phyloP scores from a whole-genome alignment of 2,888 invertebrate genomes.

The Masnerella sp. region DNA sequence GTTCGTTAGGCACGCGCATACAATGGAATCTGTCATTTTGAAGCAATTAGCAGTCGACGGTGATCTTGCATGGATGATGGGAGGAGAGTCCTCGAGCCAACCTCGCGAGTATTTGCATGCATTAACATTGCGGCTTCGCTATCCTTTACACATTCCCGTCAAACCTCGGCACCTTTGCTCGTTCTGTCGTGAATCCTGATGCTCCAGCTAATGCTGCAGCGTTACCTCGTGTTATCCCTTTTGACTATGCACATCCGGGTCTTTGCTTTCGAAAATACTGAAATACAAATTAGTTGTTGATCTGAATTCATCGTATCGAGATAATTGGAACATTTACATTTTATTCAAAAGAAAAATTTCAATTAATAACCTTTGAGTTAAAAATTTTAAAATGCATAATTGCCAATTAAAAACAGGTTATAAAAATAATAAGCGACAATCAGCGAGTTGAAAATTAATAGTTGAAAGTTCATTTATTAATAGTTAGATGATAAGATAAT shows the following conservation, averaged over 20 bases:
- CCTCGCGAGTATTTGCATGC: slow-evolving; percentile 59
- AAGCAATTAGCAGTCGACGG: slow-evolving; percentile 52
- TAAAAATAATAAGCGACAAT: too few relatives aligned
- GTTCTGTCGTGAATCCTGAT: slow-evolving; percentile 42
- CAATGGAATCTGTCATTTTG: slow-evolving; percentile 54
- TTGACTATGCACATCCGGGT: slow-evolving; percentile 17
- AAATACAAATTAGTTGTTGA: too few relatives aligned
- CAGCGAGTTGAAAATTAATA: too few relatives aligned
- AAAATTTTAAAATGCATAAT: too few relatives aligned
- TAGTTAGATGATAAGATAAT: too few relatives aligned
- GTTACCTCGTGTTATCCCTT: slow-evolving; percentile 40
- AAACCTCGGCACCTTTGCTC: slow-evolving; percentile 54
- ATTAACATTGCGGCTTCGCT: slow-evolving; percentile 58
- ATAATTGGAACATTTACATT: too few relatives aligned
- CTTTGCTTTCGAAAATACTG: neutral
- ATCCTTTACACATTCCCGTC: slow-evolving; percentile 58
- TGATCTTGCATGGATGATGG: slow-evolving; percentile 53
- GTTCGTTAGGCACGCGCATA: slow-evolving; percentile 11
- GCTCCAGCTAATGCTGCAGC: slow-evolving; percentile 24
- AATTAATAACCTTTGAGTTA: too few relatives aligned
- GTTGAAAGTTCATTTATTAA: too few relatives aligned
- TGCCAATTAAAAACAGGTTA: too few relatives aligned
- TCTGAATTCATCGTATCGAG: too few relatives aligned
- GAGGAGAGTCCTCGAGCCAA: slow-evolving; percentile 57
- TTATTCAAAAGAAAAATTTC: too few relatives aligned